These are phyloP conservation scores for Hafferia zeledoni DNA, from an alignment of 2,797 vertebrate species.

Conservation along the genomic window DNA sequence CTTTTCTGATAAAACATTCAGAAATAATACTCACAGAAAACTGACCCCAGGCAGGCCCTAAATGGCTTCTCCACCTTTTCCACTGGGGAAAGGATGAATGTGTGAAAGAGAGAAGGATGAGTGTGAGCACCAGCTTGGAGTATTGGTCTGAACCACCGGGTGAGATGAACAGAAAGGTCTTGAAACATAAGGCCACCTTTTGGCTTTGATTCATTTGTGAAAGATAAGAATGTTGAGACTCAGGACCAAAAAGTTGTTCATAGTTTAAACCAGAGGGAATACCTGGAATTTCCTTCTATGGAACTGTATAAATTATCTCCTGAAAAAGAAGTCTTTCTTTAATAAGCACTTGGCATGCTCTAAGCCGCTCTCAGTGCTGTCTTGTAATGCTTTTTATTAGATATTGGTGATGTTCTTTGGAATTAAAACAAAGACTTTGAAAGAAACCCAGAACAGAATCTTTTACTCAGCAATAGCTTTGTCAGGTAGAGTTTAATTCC, in stretches of 20 bases:
- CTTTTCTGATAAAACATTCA: not conserved
- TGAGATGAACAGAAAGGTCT: no score
- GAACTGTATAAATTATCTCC: not conserved
- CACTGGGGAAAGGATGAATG: not conserved
- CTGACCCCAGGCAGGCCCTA: not conserved
- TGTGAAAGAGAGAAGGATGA: not conserved
- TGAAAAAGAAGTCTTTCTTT: not conserved
- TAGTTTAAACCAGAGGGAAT: not conserved
- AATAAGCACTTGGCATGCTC: not conserved
- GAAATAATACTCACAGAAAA: not conserved
- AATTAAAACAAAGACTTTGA: not conserved
- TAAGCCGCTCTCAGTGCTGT: not conserved
- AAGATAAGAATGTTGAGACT: not conserved
- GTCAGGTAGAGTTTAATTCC: slow-evolving; percentile 61
- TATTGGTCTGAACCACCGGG: not conserved
- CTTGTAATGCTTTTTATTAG: slow-evolving; percentile 19
- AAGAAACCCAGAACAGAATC: not conserved
- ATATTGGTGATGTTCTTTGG: not conserved
- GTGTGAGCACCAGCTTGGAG: not conserved
- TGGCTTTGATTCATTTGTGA: not conserved
- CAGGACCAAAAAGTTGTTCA: not conserved
- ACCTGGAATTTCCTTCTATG: not conserved
- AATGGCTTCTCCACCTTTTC: not conserved
- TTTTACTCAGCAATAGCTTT: slow-evolving; percentile 22
- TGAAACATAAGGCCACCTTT: not conserved